Base-by-base conservation (phyloP, 2,113 vertebrate species). In the Chunga burmeisteri region DNA sequence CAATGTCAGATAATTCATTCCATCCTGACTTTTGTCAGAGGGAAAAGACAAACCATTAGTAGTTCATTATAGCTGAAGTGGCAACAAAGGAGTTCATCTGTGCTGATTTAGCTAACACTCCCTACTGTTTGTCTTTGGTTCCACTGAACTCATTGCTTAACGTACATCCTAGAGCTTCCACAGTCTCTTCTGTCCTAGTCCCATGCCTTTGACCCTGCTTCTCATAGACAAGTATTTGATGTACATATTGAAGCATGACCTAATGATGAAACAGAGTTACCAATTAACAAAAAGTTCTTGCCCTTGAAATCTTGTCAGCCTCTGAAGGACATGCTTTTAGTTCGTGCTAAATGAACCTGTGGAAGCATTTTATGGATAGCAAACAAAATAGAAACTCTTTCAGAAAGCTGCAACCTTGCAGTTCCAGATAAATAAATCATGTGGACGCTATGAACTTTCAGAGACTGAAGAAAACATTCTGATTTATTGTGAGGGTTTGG, bases 361-460 rank as follows among this genome's bases (percentile, higher is more conserved):
- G 22, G 40, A 96, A 66, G 55, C 66, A 52, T 78, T 72, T 95
- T 81, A 83, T 67, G 61, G 62, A 68, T 26, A 0, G 0, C 68
- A 88, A 75, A 96, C 58, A 82, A 63, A 86, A 92, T 3, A 30
- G 62, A 46, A 95, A 52, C 52, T 61, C 30, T 91, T 95, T 91
- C 78, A 92, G 84, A 81, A 97, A 83, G 68, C n/a, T 89, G 53
- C 81, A 96, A 85, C 66, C 70, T 97, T 95, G 80, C 68, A 88
- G 56, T 29, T 63, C 14, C 47, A 93, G 79, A 95, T 96, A 95
- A 94, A 96, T 96, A 96, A 98, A 97, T 97, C 86, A 93, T 87
- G 20, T 36, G 29, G 55, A 58, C 46, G 83, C 59, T 40, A 78
- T 65, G 62, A 95, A 83, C 74, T 71, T 75, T 80, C 90, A 86